A percentile compares a stretch with the other conserved stretches of the same genome.
Evolutionary conservation across 1,140 invertebrate genomes (phyloP).

Genomic region (Berghia stephanieae): DNA sequence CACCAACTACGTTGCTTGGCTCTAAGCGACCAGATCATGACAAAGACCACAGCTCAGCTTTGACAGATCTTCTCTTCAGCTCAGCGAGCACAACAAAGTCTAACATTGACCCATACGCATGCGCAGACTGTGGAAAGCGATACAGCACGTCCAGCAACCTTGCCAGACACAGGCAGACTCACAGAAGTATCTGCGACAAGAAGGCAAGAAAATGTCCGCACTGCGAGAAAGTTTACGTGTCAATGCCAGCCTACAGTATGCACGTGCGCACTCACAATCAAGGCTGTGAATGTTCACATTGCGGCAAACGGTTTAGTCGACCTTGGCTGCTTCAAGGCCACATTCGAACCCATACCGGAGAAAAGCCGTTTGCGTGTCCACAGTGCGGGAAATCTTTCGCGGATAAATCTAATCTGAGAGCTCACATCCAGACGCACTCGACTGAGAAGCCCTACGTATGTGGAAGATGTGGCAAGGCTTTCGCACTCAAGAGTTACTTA

Average conservation of each 20-base stretch:
- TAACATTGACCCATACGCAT: conserved; percentile 46
- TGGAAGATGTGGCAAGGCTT: conserved; percentile 79
- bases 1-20: not conserved
- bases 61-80: conserved; percentile 37
- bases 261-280: conserved; percentile 94
- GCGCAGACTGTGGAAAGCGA: conserved; percentile 63
- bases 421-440: conserved; percentile 99
- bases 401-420: conserved; percentile 94
- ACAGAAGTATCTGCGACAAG: conserved; percentile 62
- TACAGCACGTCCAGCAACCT: conserved; percentile 67
- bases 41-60: conserved; percentile 29
- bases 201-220: conserved; percentile 79
- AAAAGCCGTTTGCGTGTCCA: conserved; percentile 97
- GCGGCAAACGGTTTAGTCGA: conserved; percentile 94
- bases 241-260: conserved; percentile 97
- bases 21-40: conserved; percentile 12
- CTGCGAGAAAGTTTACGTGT: conserved; percentile 93
- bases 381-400: conserved; percentile 98
- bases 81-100: not conserved
- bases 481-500: conserved; percentile 68
- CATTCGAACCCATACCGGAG: conserved; percentile 95
- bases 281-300: conserved; percentile 91
- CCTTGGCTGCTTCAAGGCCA: conserved; percentile 96
- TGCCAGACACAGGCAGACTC: conserved; percentile 65
- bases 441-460: conserved; percentile 94